Evolutionary conservation across 2,888 invertebrate genomes (phyloP), one percentile per base, ranked within the genome.

Genomic region (Strigamia crassipes): DNA sequence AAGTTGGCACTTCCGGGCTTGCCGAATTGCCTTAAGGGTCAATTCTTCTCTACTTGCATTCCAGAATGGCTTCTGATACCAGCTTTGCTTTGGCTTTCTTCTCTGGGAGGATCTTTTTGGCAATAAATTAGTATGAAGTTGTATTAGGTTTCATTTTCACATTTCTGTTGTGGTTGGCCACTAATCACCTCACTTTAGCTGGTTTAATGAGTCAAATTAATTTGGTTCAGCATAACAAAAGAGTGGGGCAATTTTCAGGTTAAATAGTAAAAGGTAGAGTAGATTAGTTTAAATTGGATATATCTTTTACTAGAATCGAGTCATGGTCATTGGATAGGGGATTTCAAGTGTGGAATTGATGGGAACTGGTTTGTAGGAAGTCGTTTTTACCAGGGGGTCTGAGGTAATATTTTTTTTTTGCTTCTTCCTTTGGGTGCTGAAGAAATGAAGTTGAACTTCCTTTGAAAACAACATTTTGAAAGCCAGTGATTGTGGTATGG

Each of bases 381-480:
- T 46, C 2, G 9, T 23, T 66, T 23, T 18, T 66, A 66, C 6
- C 10, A 23, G 61, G 18, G 23, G 21, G 6, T 21, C 21, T 66
- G 10, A 12, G 10, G 18, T 66, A 12, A 23, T 21, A 3, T 66
- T 66, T 66, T 66, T 66, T 23, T 23, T 66, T 27, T 27, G 27
- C 27, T 27, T 27, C 27, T 27, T 27, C 27, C 2, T 15, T 15
- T 21, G 13, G 18, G 1, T 23, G 12, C 23, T n/a, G 18, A 8
- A n/a, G 61, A 21, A 46, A 46, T 46, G 46, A n/a, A 46, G 46
- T 46, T 46, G 46, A 46, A n/a, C 46, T 46, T 46, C 61, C 12
- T 23, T 66, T 66, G 61, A 66, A 66, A 66, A 66, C 61, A 66
- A 23, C 61, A 66, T 66, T 66, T 66, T 66, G 61, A 66, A 66